These are phyloP conservation scores for Geotrypetes seraphini DNA, from an alignment of 2,797 vertebrate genomes.

Conservation along the genomic window DNA sequence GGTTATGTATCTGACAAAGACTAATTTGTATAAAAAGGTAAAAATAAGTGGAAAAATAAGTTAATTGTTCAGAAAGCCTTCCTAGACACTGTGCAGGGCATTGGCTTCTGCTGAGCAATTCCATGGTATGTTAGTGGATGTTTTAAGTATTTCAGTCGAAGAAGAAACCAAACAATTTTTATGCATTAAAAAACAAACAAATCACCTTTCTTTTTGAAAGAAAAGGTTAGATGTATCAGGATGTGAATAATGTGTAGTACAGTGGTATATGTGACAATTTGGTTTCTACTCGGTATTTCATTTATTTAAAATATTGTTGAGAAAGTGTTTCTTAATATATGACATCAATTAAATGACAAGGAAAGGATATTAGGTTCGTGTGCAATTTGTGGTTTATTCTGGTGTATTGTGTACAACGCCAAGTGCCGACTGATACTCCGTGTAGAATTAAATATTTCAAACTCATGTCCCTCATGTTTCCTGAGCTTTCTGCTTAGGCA, in stretches of 20 bases:
- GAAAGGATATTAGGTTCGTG: slow-evolving; percentile 30
- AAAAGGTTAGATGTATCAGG: slow-evolving; percentile 39
- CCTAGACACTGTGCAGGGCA: slow-evolving; percentile 14
- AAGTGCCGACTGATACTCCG: slow-evolving; percentile 45
- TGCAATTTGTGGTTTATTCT: slow-evolving; percentile 48
- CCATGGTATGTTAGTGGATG: slow-evolving; percentile 8
- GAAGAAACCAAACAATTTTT: not conserved
- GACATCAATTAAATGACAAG: slow-evolving; percentile 30
- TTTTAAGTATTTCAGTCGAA: slow-evolving; percentile 13
- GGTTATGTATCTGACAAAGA: slow-evolving; percentile 29
- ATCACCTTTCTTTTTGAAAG: slow-evolving; percentile 13
- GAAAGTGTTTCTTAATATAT: slow-evolving; percentile 38
- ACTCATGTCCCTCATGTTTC: slow-evolving; percentile 34
- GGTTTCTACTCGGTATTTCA: slow-evolving; percentile 31
- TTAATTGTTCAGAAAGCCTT: slow-evolving; percentile 16
- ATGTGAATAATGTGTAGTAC: slow-evolving; percentile 46
- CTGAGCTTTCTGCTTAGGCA: slow-evolving; percentile 27
- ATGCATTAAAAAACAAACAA: slow-evolving; percentile 4
- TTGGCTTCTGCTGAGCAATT: slow-evolving; percentile 13
- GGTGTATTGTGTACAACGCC: slow-evolving; percentile 52
- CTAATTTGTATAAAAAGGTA: slow-evolving; percentile 3
- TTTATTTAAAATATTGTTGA: slow-evolving; percentile 48
- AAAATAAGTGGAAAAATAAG: too few species aligned
- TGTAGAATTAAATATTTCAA: slow-evolving; percentile 54
- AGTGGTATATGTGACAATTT: slow-evolving; percentile 36